phyloP scores from a whole-genome alignment of 2,888 invertebrate species.

The Scrobipalpa costella region DNA sequence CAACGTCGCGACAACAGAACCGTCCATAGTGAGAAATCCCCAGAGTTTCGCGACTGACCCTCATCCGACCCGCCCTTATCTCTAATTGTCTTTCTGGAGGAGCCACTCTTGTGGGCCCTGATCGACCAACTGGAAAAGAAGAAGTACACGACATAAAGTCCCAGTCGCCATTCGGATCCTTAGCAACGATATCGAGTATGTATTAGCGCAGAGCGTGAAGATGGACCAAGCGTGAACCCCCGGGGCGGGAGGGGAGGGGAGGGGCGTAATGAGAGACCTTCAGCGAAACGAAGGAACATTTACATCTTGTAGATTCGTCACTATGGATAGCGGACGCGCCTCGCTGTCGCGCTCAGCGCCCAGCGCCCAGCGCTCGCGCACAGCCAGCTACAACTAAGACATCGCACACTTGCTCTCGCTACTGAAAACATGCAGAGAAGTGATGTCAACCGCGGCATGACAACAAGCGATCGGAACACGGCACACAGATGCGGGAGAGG shows the following conservation, averaged over 20 bases:
- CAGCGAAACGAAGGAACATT: conserved; percentile 73
- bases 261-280: conserved; percentile 76
- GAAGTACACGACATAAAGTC: conserved; percentile 78
- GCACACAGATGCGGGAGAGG: conserved; percentile 72
- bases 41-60: conserved; percentile 78
- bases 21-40: conserved; percentile 79
- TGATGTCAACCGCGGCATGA: conserved; percentile 53
- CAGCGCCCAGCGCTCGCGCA: conserved; percentile 56
- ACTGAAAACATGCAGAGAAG: conserved; percentile 72
- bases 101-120: conserved; percentile 81
- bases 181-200: conserved; percentile 65
- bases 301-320: conserved; percentile 71
- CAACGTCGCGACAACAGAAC: conserved; percentile 72
- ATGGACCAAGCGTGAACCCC: conserved; percentile 78
- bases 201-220: conserved; percentile 77
- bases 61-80: conserved; percentile 74
- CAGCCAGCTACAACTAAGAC: conserved; percentile 74
- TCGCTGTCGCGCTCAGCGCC: conserved; percentile 43
- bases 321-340: conserved; percentile 71
- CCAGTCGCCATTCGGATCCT: conserved; percentile 72
- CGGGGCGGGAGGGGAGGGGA: conserved; percentile 50
- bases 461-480: conserved; percentile 65
- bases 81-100: conserved; percentile 81
- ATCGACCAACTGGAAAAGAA: conserved; percentile 82
- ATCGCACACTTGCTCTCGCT: conserved; percentile 72